Base-by-base conservation (phyloP, 1,140 invertebrate species). In the Cydia splendana region DNA sequence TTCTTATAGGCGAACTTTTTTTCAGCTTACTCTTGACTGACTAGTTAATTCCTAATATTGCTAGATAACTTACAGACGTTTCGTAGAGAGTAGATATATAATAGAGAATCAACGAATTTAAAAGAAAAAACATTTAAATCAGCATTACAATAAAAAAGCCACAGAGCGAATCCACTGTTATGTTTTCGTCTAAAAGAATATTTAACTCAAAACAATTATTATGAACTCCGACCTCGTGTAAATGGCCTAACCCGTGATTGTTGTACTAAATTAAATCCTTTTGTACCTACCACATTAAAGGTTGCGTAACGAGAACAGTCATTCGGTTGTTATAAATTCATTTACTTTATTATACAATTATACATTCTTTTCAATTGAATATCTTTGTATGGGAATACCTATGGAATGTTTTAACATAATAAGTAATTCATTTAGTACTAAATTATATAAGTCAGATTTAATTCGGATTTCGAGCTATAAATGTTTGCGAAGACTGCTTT, bases 241-340 rank as follows among this genome's bases (percentile, higher is more conserved):
- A 67, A 67, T 67, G 65, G 65, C 38, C 65, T 38, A 67, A 67
- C 13, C 65, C 65, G 10, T 67, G 65, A 67, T 67, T 67, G 65
- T 67, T 67, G 28, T 67, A 67, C 24, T 67, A 67, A 67, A 67
- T 67, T 30, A 67, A 67, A 67, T 67, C 28, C 65, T 67, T 67
- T 67, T 67, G 65, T 67, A 24, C 24, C 24, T 24, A 34, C 15
- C 4, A 30, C 28, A 67, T 67, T 38, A 67, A 67, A 30, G 65
- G 65, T 34, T 65, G 65, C 30, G 28, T 67, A 30, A 67, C 13
- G 38, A 67, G 13, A 67, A 67, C 65, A 38, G 10, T 67, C 65
- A 67, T 67, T 38, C 65, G 28, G 65, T 30, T 34, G 28, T 67
- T 65, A 30, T 24, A 38, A 30, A 67, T 67, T 67, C 24, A 67